Evolutionary conservation across 2,113 vertebrate genomes (phyloP).

Genomic region (Psilopogon haemacephalus): DNA sequence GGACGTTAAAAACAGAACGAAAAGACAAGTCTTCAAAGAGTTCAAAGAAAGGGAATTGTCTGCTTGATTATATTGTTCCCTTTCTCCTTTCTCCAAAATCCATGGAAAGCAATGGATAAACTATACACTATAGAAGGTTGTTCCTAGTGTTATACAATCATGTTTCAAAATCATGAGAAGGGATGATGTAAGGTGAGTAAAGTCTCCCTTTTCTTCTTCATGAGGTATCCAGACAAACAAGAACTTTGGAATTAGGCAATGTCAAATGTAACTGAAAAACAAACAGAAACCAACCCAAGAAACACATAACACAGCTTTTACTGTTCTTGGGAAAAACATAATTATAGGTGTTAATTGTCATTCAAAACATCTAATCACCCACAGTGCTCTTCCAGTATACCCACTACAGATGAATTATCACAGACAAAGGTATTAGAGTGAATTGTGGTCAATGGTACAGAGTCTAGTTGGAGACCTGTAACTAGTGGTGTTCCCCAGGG

Average conservation of each 20-base stretch:
- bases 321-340: neutral
- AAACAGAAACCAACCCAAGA: neutral
- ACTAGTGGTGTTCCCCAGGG: too few species aligned
- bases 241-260: neutral
- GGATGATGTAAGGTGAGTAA: neutral
- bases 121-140: neutral
- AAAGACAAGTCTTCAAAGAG: neutral
- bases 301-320: neutral
- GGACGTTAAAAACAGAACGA: slow-evolving; percentile 12
- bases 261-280: neutral
- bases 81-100: neutral
- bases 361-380: neutral
- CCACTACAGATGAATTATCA: neutral
- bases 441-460: too few species aligned
- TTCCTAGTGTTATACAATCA: neutral
- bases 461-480: too few species aligned
- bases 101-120: neutral
- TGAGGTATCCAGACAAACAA: neutral
- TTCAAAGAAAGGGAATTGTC: neutral
- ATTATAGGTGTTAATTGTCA: neutral
- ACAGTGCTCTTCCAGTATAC: neutral
- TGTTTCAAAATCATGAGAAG: neutral
- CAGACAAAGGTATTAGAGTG: neutral
- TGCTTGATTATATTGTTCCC: neutral
- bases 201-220: neutral